Conservation (phyloP, 2,113 vertebrate genomes). For the Myrmophylax atrothorax region DNA sequence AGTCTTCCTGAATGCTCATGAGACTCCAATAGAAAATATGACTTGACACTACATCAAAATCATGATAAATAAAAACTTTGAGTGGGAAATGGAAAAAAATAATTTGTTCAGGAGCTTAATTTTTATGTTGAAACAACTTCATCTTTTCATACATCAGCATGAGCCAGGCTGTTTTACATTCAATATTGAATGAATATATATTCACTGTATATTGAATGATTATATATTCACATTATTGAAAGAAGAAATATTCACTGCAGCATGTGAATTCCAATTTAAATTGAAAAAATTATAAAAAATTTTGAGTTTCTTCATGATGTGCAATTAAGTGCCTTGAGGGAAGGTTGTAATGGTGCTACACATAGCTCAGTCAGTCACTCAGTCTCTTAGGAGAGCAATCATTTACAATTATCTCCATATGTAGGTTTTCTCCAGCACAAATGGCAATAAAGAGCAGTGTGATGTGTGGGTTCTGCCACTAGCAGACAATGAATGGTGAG, state of each 20-base stretch:
- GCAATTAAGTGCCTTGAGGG: background rate
- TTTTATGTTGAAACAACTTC: background rate
- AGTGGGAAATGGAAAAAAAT: background rate
- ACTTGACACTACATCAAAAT: background rate
- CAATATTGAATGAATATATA: background rate
- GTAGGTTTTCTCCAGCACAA: background rate
- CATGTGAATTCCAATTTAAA: background rate
- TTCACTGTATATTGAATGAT: background rate
- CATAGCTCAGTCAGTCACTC: background rate
- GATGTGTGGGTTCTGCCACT: slow-evolving; percentile 4
- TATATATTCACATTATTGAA: background rate
- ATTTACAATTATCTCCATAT: background rate
- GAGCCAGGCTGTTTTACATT: background rate
- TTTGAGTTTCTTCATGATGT: background rate
- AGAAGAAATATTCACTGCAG: background rate
- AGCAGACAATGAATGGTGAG: slow-evolving; percentile 7
- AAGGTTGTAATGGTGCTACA: background rate
- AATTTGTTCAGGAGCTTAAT: background rate
- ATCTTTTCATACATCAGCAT: background rate
- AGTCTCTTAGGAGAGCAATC: background rate
- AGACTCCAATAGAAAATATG: background rate
- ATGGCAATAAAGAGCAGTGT: background rate
- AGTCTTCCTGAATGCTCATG: background rate
- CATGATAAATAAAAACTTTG: background rate
- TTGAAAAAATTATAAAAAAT: background rate